phyloP scores from a whole-genome alignment of 2,113 vertebrate genomes.

The Platichthys stellatus region DNA sequence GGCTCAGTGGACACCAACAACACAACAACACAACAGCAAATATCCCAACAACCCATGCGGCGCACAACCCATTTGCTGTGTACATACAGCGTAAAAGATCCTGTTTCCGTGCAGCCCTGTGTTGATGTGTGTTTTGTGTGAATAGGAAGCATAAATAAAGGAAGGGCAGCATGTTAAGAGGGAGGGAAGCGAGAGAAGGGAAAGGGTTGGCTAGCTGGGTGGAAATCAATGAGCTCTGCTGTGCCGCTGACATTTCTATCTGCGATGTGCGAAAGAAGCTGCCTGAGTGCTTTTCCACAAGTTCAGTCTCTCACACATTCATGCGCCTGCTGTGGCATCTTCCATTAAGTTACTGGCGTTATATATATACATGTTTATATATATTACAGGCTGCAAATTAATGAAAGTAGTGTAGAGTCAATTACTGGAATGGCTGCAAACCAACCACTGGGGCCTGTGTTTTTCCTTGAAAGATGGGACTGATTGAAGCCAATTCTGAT shows the following conservation, averaged over 20 bases:
- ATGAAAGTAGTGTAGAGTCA: conserved; percentile 36
- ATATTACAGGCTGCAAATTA: conserved; percentile 17
- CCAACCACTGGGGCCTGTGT: conserved; percentile 18
- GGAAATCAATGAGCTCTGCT: conserved; percentile 57
- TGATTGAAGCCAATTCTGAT: conserved; percentile 50
- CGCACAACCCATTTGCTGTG: conserved; percentile 22
- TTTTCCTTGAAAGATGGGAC: conserved; percentile 38
- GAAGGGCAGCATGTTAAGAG: conserved; percentile 6
- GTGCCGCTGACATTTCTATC: conserved; percentile 59
- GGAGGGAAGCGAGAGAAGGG: not conserved
- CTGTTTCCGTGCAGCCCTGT: not conserved
- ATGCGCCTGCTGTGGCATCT: conserved; percentile 14
- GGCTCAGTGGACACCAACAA: conserved; percentile 37
- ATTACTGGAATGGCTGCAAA: conserved; percentile 45
- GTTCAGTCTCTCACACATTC: not conserved
- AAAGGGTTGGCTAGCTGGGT: conserved; percentile 14
- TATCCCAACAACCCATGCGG: not conserved
- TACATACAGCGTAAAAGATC: conserved; percentile 4
- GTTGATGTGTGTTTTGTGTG: conserved; percentile 22
- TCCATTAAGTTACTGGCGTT: conserved; percentile 27
- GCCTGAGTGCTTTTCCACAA: conserved; percentile 4
- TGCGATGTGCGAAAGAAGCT: conserved; percentile 38
- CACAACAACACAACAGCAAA: conserved; percentile 28
- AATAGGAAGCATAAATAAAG: conserved; percentile 24
- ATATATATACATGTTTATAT: not conserved